A percentile compares a stretch with the other conserved stretches of the same genome.
Evolutionary conservation across 2,888 invertebrate genomes (phyloP).

Genomic region (Drosophila nigricruria): DNA sequence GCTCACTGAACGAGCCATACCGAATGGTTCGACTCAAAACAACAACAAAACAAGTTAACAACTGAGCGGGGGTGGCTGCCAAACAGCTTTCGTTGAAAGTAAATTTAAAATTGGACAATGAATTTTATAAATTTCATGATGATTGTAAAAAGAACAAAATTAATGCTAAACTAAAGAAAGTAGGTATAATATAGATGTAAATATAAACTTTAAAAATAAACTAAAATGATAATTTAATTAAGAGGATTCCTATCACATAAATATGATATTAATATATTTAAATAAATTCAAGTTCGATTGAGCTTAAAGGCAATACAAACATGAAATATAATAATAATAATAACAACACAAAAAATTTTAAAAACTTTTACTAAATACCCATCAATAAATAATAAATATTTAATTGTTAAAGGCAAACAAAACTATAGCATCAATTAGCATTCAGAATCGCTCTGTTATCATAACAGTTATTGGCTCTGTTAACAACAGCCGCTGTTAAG

Average conservation of each 20-base stretch:
- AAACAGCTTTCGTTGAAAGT: constrained; percentile 36
- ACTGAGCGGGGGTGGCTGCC: constrained; percentile 17
- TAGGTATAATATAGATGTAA: neutral
- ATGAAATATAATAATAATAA: neutral
- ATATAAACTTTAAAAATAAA: neutral
- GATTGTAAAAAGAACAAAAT: constrained; percentile 1
- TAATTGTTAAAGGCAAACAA: neutral
- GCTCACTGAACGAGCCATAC: neutral
- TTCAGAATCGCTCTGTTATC: constrained; percentile 7
- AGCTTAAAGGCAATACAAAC: neutral
- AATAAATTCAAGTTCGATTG: neutral
- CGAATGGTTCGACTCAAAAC: constrained; percentile 30
- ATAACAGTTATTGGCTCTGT: constrained; percentile 4
- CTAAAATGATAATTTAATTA: neutral
- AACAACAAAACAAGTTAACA: constrained; percentile 40
- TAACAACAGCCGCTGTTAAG: constrained; percentile 37
- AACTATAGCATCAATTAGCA: neutral
- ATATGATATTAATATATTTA: neutral
- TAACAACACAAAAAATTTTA: neutral
- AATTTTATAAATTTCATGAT: neutral
- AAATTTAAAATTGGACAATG: constrained; percentile 31
- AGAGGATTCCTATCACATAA: neutral
- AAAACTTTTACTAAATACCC: neutral
- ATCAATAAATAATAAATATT: neutral
- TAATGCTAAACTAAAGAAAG: neutral